Evolutionary conservation across 1,140 invertebrate species (phyloP), one percentile per base, ranked within the genome.

Genomic region (Ceratitis capitata): DNA sequence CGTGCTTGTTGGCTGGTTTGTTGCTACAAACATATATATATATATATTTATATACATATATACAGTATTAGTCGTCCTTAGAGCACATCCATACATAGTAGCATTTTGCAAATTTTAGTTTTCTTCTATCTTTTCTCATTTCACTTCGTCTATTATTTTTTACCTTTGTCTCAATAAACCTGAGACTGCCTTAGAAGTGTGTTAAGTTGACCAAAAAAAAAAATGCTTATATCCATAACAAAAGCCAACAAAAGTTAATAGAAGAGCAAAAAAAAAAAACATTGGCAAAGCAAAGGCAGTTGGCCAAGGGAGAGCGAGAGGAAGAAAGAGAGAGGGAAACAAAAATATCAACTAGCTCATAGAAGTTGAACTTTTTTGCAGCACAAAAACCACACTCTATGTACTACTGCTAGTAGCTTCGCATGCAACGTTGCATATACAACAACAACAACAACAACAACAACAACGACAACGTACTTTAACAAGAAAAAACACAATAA

Each of bases 381-480:
- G 58, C 58, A 61, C 58, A 61, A 61, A 61, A 61, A 61, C 58
- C 58, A 61, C 58, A n/a, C n/a, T n/a, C 58, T 26, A 61, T 26
- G 19, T 23, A 56, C 51, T n/a, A n/a, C n/a, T n/a, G n/a, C n/a
- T n/a, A n/a, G n/a, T n/a, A n/a, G 23, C 51, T 56, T 23, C 12
- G 58, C 58, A 61, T 61, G 58, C 58, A 61, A 61, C 58, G 14
- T 26, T 61, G 58, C 58, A 61, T 61, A 61, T 12, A 61, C 23
- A 14, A 32, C 58, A 9, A 61, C 58, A 26, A 14, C 58, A 61
- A 61, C 14, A n/a, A n/a, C n/a, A n/a, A n/a, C n/a, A n/a, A n/a
- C n/a, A n/a, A 32, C 58, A 9, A 61, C 58, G 58, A 14, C 58
- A 61, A 61, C 14, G 58, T 32, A 61, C 58, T 61, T 61, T 26